These are phyloP conservation scores for Rhinogobio ventralis DNA, from an alignment of 2,797 vertebrate species.

Conservation along the genomic window DNA sequence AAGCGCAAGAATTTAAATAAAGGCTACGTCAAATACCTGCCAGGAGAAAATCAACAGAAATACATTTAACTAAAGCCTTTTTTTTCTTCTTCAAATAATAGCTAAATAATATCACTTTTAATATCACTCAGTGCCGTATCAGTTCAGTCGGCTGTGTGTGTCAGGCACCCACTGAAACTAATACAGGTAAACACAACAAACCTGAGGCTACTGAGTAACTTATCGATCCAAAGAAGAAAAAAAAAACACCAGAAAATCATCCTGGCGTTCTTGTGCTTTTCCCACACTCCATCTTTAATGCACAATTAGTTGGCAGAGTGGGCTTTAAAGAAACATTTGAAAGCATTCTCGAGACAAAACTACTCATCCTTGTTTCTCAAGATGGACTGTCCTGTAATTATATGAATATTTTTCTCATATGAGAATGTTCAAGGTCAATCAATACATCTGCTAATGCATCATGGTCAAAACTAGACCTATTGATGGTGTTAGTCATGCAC, in stretches of 20 bases:
- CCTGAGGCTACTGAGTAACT: background rate
- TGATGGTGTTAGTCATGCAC: background rate
- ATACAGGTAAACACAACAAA: background rate
- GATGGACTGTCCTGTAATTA: background rate
- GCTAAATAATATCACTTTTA: background rate
- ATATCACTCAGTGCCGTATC: background rate
- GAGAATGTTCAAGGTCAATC: background rate
- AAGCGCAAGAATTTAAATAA: background rate
- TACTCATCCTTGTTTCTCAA: background rate
- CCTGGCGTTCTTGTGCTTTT: background rate
- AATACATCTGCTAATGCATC: background rate
- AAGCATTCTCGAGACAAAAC: background rate
- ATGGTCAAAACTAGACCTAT: conserved; percentile 1
- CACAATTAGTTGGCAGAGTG: background rate
- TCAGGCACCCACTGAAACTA: background rate
- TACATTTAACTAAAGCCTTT: background rate
- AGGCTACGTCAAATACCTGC: background rate
- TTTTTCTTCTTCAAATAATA: background rate
- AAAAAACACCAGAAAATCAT: background rate
- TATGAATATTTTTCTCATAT: background rate
- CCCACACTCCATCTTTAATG: background rate
- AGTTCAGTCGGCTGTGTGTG: background rate
- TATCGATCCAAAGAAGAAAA: background rate
- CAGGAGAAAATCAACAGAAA: background rate
- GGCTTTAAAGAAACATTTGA: background rate